These are phyloP conservation scores for Triops cancriformis DNA, from an alignment of 1,140 invertebrate genomes.

Conservation along the genomic window DNA sequence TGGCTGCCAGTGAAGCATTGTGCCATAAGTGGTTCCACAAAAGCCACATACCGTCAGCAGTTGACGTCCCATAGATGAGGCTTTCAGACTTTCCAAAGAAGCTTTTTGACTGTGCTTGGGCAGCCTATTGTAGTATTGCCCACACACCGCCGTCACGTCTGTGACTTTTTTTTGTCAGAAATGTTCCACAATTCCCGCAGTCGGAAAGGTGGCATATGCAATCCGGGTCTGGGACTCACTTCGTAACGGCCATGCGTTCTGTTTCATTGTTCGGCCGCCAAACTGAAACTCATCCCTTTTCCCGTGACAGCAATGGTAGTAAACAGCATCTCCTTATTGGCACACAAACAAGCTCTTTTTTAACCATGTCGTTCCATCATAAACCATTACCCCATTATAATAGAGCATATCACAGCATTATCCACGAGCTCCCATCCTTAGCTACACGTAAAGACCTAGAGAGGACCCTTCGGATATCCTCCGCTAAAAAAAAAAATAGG, in stretches of 20 bases:
- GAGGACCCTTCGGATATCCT: neutral
- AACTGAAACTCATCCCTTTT: conserved; percentile 4
- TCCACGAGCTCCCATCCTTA: neutral
- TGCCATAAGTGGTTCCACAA: conserved; percentile 4
- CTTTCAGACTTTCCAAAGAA: conserved; percentile 6
- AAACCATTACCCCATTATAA: conserved; percentile 6
- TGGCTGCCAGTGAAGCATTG: neutral
- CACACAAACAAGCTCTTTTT: neutral
- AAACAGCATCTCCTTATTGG: conserved; percentile 2
- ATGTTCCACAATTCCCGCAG: neutral
- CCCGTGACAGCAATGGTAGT: neutral
- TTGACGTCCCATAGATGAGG: conserved; percentile 4
- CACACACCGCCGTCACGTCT: neutral
- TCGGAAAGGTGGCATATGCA: neutral
- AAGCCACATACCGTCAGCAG: conserved; percentile 12
- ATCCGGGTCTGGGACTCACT: neutral
- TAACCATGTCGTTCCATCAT: neutral
- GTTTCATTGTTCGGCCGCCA: neutral
- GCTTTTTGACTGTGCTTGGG: neutral
- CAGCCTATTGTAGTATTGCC: neutral
- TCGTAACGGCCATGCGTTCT: neutral
- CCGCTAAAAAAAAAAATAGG: neutral
- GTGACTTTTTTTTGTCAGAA: neutral
- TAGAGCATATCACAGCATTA: neutral
- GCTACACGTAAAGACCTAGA: neutral